Base-by-base conservation (phyloP, 2,888 invertebrate genomes). In the Oscheius myriophilus region DNA sequence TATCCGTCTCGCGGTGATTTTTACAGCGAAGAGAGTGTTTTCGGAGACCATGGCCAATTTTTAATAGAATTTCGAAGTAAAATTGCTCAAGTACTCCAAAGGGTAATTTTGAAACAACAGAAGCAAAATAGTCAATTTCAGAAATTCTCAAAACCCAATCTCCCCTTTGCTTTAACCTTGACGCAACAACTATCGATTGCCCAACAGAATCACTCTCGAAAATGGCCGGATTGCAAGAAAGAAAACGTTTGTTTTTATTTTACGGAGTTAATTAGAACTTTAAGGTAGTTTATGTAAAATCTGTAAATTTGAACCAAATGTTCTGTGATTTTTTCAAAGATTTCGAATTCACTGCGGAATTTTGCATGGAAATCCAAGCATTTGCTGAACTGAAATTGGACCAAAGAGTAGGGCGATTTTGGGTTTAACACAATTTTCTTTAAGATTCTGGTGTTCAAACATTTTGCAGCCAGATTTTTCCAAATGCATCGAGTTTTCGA, bases 181-280 rank as follows among this genome's bases (percentile, higher is more conserved):
- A 33, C 9, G 3, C 61, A 46, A 1, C 61, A 61, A 49, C 33
- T 39, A 2, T 46, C 46, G 9, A 21, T n/a, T 4, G 49, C 46
- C n/a, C 49, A 49, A 14, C 23, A 21, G 26, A 25, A 9, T n/a
- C 61, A 61, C n/a, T 46, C 46, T 14, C 18, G 25, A 9, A 46
- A 49, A 33, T 61, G 61, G 61, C 61, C 61, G 33, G 9, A 33
- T 18, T 33, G 46, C 16, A 18, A 3, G 4, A 61, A 46, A 25
- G 49, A 61, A 33, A 49, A 46, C 9, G 61, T 61, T n/a, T n/a
- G n/a, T n/a, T n/a, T n/a, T n/a, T 25, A 26, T 41, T 41, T 41
- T n/a, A 1, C 43, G n/a, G 49, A 39, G 11, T n/a, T n/a, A n/a
- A n/a, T n/a, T n/a, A n/a, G n/a, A n/a, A n/a, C n/a, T n/a, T n/a